Base-by-base conservation (phyloP, 2,797 vertebrate genomes). In the Girardinus metallicus region DNA sequence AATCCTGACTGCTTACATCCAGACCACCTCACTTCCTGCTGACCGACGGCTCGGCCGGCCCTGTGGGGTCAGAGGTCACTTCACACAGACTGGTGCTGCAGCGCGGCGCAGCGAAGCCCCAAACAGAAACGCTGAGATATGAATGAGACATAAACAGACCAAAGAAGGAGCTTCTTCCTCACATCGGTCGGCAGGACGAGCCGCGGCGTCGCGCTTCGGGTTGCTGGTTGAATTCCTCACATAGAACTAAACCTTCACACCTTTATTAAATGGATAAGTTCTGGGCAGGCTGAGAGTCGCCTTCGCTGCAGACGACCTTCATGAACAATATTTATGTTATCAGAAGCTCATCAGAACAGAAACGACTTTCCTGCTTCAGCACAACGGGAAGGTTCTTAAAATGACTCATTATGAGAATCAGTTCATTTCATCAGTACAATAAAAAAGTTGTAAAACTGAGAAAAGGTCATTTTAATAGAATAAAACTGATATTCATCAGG, bases 81-180 rank as follows among this genome's bases (percentile, higher is more conserved):
- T 36, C 10, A 2, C 78, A 23, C 36, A 36, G 21, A 64, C 53
- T 49, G 34, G 47, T 79, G 46, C 47, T 15, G 34, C 29, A 53
- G 51, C 47, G 6, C 76, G 44, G 21, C 46, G 34, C 43, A 21
- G 18, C 15, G 29, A 11, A 60, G 49, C 21, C 16, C 23, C n/a
- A 62, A 76, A 83, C 55, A 36, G 41, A 23, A 51, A 51, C 5
- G 13, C 11, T 53, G 11, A 83, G 46, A 83, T 74, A 80, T 76
- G 21, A 23, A 84, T 57, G 75, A 79, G 64, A 49, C 60, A 64
- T 81, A 29, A 86, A 82, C 75, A 76, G 83, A 44, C 46, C 4
- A 16, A 34, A 2, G 1, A n/a, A 53, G 73, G 64, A 64, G 8
- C 73, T 77, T 57, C 66, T 66, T 26, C 62, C 47, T 64, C 23